Evolutionary conservation across 2,888 invertebrate species (phyloP).

Genomic region (Lysandra coridon): DNA sequence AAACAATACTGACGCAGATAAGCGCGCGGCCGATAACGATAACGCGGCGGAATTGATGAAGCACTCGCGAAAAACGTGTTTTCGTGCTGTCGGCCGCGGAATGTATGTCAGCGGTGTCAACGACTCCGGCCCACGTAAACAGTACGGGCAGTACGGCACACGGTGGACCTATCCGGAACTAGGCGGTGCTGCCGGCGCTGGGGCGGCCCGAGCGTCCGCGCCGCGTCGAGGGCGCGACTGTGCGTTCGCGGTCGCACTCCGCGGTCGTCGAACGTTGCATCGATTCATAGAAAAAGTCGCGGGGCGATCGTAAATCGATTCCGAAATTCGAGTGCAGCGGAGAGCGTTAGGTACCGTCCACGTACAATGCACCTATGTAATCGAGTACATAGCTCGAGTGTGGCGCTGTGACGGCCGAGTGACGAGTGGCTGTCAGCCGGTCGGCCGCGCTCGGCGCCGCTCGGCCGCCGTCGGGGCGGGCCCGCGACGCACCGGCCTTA

Average conservation of each 20-base stretch:
- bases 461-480: constrained; percentile 53
- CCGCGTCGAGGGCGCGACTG: constrained; percentile 39
- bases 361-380: constrained; percentile 51
- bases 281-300: constrained; percentile 47
- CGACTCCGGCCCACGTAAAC: constrained; percentile 74
- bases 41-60: constrained; percentile 36
- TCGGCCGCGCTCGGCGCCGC: constrained; percentile 58
- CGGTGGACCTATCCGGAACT: constrained; percentile 58
- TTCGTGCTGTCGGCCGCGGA: constrained; percentile 67
- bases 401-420: constrained; percentile 71
- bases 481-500: constrained; percentile 36
- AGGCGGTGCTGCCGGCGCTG: constrained; percentile 40
- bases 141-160: constrained; percentile 63
- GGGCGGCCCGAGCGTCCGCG: constrained; percentile 20
- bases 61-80: constrained; percentile 59
- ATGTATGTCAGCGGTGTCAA: constrained; percentile 79
- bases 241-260: background rate
- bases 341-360: constrained; percentile 59
- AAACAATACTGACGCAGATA: constrained; percentile 37
- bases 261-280: constrained; percentile 37
- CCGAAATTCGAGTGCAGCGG: constrained; percentile 58
- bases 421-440: constrained; percentile 68
- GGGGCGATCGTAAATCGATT: constrained; percentile 41
- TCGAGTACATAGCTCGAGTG: constrained; percentile 62
- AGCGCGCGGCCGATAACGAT: constrained; percentile 48